Base-by-base conservation (phyloP, 2,888 invertebrate genomes). In the Chirona hameri region DNA sequence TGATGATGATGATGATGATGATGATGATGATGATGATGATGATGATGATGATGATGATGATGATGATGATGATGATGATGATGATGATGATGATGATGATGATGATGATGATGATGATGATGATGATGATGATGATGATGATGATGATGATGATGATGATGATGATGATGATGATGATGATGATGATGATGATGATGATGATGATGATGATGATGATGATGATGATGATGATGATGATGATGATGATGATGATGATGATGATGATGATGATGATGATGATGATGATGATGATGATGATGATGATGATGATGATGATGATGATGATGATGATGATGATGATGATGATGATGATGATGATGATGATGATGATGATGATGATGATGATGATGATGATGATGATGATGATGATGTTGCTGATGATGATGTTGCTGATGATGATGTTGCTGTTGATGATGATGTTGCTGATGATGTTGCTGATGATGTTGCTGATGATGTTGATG, bases 1-100 rank as follows among this genome's bases (percentile, higher is more conserved):
- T 65, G 65, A 65, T 65, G 65, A 65, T 65, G 65, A 65, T 65
- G 65, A 65, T 65, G 65, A 65, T 65, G 65, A 65, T n/a, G 65
- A 65, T n/a, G 65, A 65, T n/a, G 65, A 65, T n/a, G 65, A 65
- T n/a, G 65, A 65, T n/a, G 65, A 65, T n/a, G 65, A 65, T n/a
- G 65, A 65, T n/a, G 65, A 65, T n/a, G 65, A 65, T n/a, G 65
- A 65, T n/a, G 65, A 65, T n/a, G 65, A 65, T n/a, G 65, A 65
- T n/a, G 65, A 65, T n/a, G 65, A 65, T n/a, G 65, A 65, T n/a
- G 65, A 65, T n/a, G 65, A 65, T n/a, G 65, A 65, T 65, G 65
- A 65, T 65, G 65, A 65, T 65, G 65, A 65, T 65, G 65, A 65
- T 65, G 65, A 65, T 65, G 65, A 65, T 65, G 65, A 65, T 65